Evolutionary conservation across 37 sponge, comb jelly and placozoan genomes (phyloP), one percentile per base, ranked within the genome.

Genomic region (Haliclona indistincta): DNA sequence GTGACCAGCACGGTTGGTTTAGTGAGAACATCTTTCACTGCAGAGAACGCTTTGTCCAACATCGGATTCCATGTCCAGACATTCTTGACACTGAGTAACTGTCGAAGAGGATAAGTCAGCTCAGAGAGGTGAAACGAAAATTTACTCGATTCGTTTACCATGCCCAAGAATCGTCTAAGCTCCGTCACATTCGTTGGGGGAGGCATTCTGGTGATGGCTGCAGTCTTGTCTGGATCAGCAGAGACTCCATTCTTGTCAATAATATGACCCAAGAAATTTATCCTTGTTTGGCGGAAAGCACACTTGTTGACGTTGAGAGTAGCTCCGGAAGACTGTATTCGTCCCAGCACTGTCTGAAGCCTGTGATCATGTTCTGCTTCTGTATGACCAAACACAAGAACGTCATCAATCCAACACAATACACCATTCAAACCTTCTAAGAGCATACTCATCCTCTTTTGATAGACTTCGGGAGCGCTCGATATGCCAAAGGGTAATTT

Each of bases 61-160:
- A 34, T 45, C 13, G 38, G 26, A 28, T 45, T 63, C 81, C 81
- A 80, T 3, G 58, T 28, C 81, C 81, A 80, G 20, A 23, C 10
- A 35, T 7, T 56, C 33, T 56, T 61, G 19, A 29, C 56, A 35
- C 64, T 61, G 11, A 81, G 63, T 1, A 81, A 49, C 11, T 71
- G 73, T 37, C 81, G 25, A 8, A 71, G 73, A 1, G 81, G 81
- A 39, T 73, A 33, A 40, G 38, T 32, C 22, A 71, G 47, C 22
- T 71, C 63, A 11, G 83, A 75, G 25, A 74, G 17, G 8, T 84
- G 28, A 29, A 70, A 64, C 20, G 76, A 44, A 54, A 65, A 69
- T 58, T 75, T 84, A 2, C 69, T 64, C n/a, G 77, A 44, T n/a
- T 79, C 28, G 44, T 75, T 84, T 20, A 68, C 70, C 84, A 83